Base-by-base conservation (phyloP, 2,797 vertebrate species). In the Hephaestus fuliginosus region DNA sequence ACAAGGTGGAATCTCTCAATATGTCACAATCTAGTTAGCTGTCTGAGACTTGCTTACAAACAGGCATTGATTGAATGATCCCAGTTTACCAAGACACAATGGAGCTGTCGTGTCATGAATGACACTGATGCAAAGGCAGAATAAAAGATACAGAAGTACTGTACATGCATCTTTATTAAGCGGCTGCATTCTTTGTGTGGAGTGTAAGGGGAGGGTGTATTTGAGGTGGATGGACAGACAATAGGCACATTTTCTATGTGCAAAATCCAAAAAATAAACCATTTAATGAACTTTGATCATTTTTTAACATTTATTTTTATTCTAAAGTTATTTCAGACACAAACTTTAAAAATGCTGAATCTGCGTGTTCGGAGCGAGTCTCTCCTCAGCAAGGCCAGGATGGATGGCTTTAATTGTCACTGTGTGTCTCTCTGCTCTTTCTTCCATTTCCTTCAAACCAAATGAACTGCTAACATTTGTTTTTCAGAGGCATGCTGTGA, bases 1-100 rank as follows among this genome's bases (percentile, higher is more conserved):
- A 62, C 83, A 84, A 86, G 85, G 88, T 89, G 87, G 88, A 86
- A 88, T 92, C 83, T 88, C 90, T 92, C 88, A 87, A 91, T 92
- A 78, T 90, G 86, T 91, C 89, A 86, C 91, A 90, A 82, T 91
- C 76, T 82, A 75, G 84, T 89, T 86, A 88, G 83, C 90, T 87
- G 87, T 89, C 85, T 80, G 10, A 56, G 71, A 83, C 73, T 43
- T 71, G 86, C 82, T 86, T 76, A 82, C 84, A 92, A 89, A 91
- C 67, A 83, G 84, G 82, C 84, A 88, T 87, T 88, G 88, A 91
- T 86, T 83, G 89, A 89, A 89, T 87, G 87, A 89, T 85, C 80
- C 81, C 53, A 58, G 67, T 74, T 80, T 66, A 82, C 79, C 44
- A 46, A 79, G 76, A 83, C 67, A 74, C 70, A 84, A 74, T 51